Evolutionary conservation across 2,888 invertebrate genomes (phyloP).

Genomic region (Crossocerus cetratus): DNA sequence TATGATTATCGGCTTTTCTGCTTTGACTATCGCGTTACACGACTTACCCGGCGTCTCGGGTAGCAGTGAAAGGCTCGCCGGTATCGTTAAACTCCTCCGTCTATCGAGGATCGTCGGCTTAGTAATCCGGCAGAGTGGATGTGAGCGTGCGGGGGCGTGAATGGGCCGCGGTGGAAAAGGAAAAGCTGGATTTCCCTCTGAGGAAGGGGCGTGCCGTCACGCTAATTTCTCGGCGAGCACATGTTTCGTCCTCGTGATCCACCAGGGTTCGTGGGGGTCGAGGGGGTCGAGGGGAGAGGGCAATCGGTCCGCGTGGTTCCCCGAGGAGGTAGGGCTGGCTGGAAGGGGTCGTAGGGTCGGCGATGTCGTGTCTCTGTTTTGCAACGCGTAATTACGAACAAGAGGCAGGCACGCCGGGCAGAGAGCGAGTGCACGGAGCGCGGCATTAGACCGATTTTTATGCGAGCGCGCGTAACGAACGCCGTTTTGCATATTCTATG

Average conservation of each 20-base stretch:
- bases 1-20: conserved; percentile 2
- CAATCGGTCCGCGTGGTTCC: conserved; percentile 1
- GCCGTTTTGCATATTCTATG: conserved; percentile 64
- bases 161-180: no score
- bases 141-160: no score
- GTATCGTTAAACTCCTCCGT: not conserved
- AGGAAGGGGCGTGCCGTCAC: no score
- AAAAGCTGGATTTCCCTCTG: no score
- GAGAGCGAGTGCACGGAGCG: conserved; percentile 47
- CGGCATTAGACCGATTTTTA: conserved; percentile 62
- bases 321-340: conserved; percentile 27
- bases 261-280: not conserved
- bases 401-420: conserved; percentile 51
- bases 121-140: no score
- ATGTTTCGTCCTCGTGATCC: conserved; percentile 39
- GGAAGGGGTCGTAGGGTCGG: conserved; percentile 63
- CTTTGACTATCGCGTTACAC: not conserved
- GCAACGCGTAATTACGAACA: conserved; percentile 69
- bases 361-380: conserved; percentile 69
- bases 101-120: no score
- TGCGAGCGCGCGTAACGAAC: conserved; percentile 62
- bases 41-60: not conserved
- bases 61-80: conserved; percentile 2
- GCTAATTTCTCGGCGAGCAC: no score
- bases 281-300: no score